Conservation (phyloP, 2,797 vertebrate species). For the Myotis pilosus region DNA sequence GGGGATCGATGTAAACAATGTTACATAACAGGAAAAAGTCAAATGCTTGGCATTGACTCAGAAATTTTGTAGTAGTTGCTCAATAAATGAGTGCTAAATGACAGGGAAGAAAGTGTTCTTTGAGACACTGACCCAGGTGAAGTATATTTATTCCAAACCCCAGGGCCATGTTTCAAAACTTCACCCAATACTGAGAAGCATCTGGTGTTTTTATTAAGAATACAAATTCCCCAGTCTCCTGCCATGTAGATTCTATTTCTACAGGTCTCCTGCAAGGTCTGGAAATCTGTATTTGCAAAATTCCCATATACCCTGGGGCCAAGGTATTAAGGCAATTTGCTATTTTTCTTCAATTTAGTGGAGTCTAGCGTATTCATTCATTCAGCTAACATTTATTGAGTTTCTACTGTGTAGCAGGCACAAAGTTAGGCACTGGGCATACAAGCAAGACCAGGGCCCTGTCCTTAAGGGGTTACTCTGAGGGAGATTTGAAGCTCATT, state of each 20-base stretch:
- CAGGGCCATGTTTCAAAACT: constrained; percentile 7
- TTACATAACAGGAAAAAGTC: background rate
- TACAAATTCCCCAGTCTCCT: background rate
- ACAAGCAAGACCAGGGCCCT: background rate
- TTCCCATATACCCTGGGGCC: background rate
- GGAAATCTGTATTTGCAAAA: constrained; percentile 34
- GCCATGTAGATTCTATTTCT: background rate
- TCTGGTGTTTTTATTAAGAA: constrained; percentile 47
- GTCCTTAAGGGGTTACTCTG: too few species aligned
- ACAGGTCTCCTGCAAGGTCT: background rate
- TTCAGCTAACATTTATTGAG: background rate
- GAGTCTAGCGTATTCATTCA: background rate
- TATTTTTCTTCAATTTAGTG: constrained; percentile 13
- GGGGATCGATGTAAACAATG: background rate
- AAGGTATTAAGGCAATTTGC: background rate
- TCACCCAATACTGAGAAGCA: background rate
- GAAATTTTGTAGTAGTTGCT: constrained; percentile 47
- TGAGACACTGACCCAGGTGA: background rate
- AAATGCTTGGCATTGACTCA: background rate
- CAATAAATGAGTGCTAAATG: constrained; percentile 9
- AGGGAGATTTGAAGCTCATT: background rate
- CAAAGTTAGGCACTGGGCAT: background rate
- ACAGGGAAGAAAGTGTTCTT: background rate
- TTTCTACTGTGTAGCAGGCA: background rate
- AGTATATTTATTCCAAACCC: constrained; percentile 12